Percentiles rank a stretch among this genome's conserved stretches.
phyloP scores from a whole-genome alignment of 2,113 vertebrate genomes.

The Pterocles orientalis region DNA sequence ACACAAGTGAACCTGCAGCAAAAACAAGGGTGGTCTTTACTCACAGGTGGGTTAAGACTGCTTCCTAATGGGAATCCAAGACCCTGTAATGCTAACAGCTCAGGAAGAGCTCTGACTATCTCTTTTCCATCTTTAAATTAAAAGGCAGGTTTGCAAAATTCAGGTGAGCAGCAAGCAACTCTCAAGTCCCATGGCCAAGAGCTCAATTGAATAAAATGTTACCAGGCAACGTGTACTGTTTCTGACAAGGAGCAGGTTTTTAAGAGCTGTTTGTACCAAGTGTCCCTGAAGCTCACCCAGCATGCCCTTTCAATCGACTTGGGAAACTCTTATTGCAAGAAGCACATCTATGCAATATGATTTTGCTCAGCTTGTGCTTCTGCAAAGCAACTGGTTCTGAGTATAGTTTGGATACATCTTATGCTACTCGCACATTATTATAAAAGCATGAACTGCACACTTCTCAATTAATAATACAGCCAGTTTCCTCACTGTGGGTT shows the following conservation, averaged over 20 bases:
- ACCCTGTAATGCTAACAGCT: background rate
- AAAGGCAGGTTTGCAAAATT: background rate
- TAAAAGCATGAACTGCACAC: background rate
- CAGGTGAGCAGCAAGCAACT: background rate
- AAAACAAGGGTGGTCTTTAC: background rate
- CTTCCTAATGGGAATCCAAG: background rate
- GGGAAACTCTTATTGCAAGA: background rate
- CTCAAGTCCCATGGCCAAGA: background rate
- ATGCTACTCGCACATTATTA: background rate
- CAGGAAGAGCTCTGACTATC: background rate
- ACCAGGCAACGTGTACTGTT: background rate
- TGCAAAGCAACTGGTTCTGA: background rate
- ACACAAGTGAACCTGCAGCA: background rate
- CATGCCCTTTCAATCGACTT: background rate
- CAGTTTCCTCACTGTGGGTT: background rate
- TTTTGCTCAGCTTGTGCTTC: background rate
- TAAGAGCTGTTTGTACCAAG: background rate
- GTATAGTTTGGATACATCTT: background rate
- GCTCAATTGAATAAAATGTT: background rate
- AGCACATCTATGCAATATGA: background rate
- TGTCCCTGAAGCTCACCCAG: background rate
- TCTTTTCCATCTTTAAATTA: background rate
- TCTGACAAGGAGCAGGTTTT: background rate
- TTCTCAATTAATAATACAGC: background rate
- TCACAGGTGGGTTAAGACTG: background rate